Conservation (phyloP, 2,888 invertebrate genomes). For the Pantelozetes paolii region DNA sequence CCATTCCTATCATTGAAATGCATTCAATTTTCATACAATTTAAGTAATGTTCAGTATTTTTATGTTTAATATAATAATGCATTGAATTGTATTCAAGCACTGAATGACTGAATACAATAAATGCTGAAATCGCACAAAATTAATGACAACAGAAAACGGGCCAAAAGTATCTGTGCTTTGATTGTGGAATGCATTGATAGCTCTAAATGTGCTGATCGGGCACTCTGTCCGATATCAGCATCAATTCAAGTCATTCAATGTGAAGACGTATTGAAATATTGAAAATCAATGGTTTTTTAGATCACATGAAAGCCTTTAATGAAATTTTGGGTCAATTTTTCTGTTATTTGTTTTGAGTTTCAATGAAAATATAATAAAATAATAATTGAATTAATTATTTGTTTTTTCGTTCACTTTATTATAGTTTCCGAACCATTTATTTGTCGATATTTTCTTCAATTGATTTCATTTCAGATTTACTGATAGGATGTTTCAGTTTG, state of each 20-base stretch:
- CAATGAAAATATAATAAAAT: neutral
- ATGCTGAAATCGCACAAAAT: slow-evolving; percentile 35
- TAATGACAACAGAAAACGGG: slow-evolving; percentile 24
- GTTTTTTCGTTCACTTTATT: neutral
- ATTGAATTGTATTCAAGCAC: slow-evolving; percentile 3
- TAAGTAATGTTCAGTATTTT: slow-evolving; percentile 31
- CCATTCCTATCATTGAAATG: neutral
- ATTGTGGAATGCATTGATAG: slow-evolving; percentile 11
- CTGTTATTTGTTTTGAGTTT: neutral
- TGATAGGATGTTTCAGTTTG: neutral
- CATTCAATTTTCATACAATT: slow-evolving; percentile 8
- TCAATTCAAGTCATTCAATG: slow-evolving; percentile 2
- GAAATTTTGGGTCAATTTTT: neutral
- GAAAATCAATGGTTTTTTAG: neutral
- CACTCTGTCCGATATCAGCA: neutral
- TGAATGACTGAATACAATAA: slow-evolving; percentile 17
- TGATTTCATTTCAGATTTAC: neutral
- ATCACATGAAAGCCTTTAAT: neutral
- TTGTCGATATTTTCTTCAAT: neutral
- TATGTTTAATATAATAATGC: slow-evolving; percentile 15
- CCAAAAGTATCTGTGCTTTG: neutral
- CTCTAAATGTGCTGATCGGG: slow-evolving; percentile 24
- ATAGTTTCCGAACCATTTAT: neutral
- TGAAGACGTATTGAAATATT: neutral
- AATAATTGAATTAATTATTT: neutral